A percentile compares a stretch with the other conserved stretches of the same genome.
Conservation (phyloP, 1,140 invertebrate species). For the Calliopsis andreniformis region DNA sequence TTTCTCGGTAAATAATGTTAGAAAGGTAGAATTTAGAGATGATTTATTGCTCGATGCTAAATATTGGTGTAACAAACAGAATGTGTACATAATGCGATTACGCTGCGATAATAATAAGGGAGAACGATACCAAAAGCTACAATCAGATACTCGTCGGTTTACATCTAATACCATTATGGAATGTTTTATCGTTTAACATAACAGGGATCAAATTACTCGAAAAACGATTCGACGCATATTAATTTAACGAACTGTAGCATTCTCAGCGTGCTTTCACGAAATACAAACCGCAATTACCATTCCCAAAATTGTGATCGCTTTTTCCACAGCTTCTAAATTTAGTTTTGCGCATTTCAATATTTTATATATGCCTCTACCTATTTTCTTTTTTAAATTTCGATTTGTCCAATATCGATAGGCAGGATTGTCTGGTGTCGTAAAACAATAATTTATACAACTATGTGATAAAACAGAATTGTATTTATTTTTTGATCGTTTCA, state of each 20-base stretch:
- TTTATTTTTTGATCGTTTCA: no score
- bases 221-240: background rate
- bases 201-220: background rate
- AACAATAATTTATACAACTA: no score
- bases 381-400: no score
- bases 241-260: background rate
- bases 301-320: no score
- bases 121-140: slow-evolving; percentile 13
- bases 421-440: no score
- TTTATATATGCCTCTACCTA: no score
- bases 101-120: slow-evolving; percentile 20
- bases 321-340: no score
- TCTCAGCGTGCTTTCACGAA: background rate
- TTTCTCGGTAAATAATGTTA: slow-evolving; percentile 14
- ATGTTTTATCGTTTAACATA: slow-evolving; percentile 4
- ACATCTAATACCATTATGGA: background rate
- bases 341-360: no score
- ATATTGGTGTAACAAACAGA: slow-evolving; percentile 36
- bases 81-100: slow-evolving; percentile 21
- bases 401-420: no score
- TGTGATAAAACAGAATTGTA: no score
- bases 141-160: slow-evolving; percentile 22
- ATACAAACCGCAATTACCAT: background rate
- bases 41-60: slow-evolving; percentile 35
- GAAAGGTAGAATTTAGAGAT: slow-evolving; percentile 21